Conservation (phyloP, 92 coral and sea anemone species). For the Plumapathes pennacea region DNA sequence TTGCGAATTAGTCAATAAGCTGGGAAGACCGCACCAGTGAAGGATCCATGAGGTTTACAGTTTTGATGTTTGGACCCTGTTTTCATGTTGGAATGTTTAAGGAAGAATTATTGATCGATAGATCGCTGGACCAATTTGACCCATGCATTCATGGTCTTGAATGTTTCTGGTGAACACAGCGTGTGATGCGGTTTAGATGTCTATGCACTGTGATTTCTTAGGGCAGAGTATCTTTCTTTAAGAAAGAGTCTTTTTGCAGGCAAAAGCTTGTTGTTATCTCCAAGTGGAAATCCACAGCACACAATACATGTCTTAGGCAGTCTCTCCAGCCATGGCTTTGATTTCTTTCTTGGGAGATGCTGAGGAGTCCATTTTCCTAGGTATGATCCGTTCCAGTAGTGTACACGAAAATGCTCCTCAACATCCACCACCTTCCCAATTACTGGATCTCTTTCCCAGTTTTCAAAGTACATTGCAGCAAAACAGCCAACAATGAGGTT, state of each 20-base stretch:
- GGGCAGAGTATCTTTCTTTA: conserved; percentile 23
- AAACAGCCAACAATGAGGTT: background rate
- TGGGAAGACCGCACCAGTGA: too few species aligned
- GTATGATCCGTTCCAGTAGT: conserved; percentile 27
- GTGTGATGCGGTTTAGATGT: too few species aligned
- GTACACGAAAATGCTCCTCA: conserved; percentile 7
- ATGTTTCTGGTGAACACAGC: too few species aligned
- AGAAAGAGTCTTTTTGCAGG: conserved; percentile 29
- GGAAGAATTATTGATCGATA: too few species aligned
- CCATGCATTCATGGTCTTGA: too few species aligned
- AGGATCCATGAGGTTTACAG: too few species aligned
- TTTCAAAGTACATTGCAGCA: conserved; percentile 2
- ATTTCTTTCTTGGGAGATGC: conserved; percentile 8
- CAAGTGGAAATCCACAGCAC: conserved; percentile 28
- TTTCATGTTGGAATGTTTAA: too few species aligned
- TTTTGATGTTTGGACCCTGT: too few species aligned
- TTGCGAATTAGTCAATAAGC: too few species aligned
- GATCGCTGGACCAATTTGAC: too few species aligned
- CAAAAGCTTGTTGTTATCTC: conserved; percentile 21
- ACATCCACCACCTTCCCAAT: conserved; percentile 27
- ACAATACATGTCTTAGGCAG: conserved; percentile 37
- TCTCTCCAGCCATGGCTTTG: conserved; percentile 24
- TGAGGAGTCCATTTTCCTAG: conserved; percentile 36
- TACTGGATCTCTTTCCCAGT: conserved; percentile 6
- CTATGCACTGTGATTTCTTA: background rate